Conservation (phyloP, 2,113 vertebrate species). For the Dendrocopos noguchii region DNA sequence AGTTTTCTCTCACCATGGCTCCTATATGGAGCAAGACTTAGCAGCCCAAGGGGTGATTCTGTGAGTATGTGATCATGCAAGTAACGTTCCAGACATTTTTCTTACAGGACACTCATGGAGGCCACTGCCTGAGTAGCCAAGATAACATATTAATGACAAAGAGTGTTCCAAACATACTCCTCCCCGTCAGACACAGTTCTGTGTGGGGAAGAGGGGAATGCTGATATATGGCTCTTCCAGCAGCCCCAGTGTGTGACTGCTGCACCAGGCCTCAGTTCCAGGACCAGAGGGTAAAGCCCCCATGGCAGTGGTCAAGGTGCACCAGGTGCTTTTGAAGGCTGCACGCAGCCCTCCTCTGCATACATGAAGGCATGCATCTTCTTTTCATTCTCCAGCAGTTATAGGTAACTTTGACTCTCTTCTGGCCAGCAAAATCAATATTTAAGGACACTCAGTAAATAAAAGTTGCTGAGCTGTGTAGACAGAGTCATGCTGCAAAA, state of each 20-base stretch:
- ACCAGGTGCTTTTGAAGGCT: not conserved
- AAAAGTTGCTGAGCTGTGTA: not conserved
- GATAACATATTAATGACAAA: not conserved
- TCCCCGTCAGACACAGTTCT: not conserved
- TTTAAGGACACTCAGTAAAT: not conserved
- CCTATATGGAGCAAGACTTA: not conserved
- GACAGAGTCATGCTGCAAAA: not conserved
- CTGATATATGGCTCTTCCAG: not conserved
- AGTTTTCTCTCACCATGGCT: not conserved
- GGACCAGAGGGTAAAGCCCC: not conserved
- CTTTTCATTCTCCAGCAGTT: not conserved
- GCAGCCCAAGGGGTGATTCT: not conserved
- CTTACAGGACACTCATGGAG: fast-evolving
- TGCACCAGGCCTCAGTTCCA: not conserved
- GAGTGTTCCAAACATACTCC: not conserved
- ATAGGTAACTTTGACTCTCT: not conserved
- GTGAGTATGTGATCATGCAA: not conserved
- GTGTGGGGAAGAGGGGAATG: not conserved
- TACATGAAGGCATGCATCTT: not conserved
- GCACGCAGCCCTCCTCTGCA: not conserved
- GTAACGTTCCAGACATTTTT: not conserved
- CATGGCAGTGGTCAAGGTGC: not conserved
- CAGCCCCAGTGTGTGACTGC: not conserved
- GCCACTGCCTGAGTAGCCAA: not conserved
- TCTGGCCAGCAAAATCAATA: not conserved